Evolutionary conservation across 1,140 invertebrate genomes (phyloP), one percentile per base, ranked within the genome.

Genomic region (Asbolus verrucosus): DNA sequence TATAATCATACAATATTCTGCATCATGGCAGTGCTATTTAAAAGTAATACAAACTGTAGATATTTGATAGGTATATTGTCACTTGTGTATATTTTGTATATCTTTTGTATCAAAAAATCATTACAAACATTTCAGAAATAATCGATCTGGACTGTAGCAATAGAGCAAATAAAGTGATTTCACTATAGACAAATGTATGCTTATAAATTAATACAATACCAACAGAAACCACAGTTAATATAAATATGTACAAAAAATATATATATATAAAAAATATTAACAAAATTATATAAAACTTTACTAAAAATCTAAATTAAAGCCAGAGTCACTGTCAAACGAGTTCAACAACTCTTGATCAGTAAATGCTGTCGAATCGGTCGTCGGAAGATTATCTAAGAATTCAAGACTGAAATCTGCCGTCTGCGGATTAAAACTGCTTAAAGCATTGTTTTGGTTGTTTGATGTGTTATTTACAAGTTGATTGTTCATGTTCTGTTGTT

Each of bases 291-390:
- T 36, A 65, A 65, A 66, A 54, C 43, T 38, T 41, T 39, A 70
- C 46, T 78, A 79, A 75, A 79, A 79, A 73, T 81, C 80, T 66
- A 81, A 74, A 77, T 85, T 87, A 74, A 88, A 87, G 36, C 82
- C 81, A 38, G 84, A 81, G 74, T 84, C 83, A 41, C 83, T 84
- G 70, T 87, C 86, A 41, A 87, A 83, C 1, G 91, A 92, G 80
- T 89, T 92, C 74, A 93, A 85, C 68, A 93, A 80, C 74, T 93
- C 92, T 79, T 92, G 91, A 41, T 91, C 90, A 69, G 89, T 90
- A 76, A 92, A 89, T 71, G 88, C 88, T 72, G 86, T 86, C 36
- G 89, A 84, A 75, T 92, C 90, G 14, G 85, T 85, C 59, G 89
- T 85, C 31, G 89, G 88, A 78, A 92, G 85, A 80, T 90, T 91